phyloP scores from a whole-genome alignment of 1,140 invertebrate species.

The Rhyzopertha dominica region DNA sequence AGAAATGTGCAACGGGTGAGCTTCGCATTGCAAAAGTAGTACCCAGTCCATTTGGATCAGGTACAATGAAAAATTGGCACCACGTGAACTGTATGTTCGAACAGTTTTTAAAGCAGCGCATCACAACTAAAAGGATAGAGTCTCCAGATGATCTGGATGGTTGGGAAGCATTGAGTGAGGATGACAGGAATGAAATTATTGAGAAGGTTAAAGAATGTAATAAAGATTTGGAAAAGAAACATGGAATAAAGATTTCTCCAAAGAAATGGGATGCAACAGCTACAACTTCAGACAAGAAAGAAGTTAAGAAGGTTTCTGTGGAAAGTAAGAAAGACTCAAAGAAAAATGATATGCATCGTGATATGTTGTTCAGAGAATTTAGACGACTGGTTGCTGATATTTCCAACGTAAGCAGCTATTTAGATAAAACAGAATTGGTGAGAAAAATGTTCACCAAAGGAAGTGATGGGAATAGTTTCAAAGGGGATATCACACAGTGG shows the following conservation, averaged over 20 bases:
- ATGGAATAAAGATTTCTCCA: slow-evolving; percentile 40
- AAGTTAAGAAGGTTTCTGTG: no score
- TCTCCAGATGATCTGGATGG: slow-evolving; percentile 73
- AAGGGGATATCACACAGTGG: slow-evolving; percentile 77
- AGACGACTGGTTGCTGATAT: slow-evolving; percentile 71
- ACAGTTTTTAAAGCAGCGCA: slow-evolving; percentile 68
- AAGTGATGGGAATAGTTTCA: slow-evolving; percentile 59
- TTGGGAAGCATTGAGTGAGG: slow-evolving; percentile 61
- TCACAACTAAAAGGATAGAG: slow-evolving; percentile 77
- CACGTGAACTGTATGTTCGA: slow-evolving; percentile 79
- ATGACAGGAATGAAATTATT: slow-evolving; percentile 63
- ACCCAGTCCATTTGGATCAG: slow-evolving; percentile 74
- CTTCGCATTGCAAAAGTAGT: slow-evolving; percentile 70
- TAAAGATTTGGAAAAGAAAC: slow-evolving; percentile 49
- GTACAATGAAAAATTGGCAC: slow-evolving; percentile 82
- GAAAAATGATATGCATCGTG: slow-evolving; percentile 47
- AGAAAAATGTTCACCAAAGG: slow-evolving; percentile 66
- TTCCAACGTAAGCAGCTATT: slow-evolving; percentile 70
- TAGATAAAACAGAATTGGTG: slow-evolving; percentile 74
- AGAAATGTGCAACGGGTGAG: slow-evolving; percentile 66
- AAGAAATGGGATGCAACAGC: slow-evolving; percentile 8
- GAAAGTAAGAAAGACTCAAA: background rate
- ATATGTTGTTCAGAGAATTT: slow-evolving; percentile 76
- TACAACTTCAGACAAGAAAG: background rate
- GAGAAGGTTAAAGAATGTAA: slow-evolving; percentile 57